Evolutionary conservation across 2,888 invertebrate genomes (phyloP).

Genomic region (Ceramica pisi): DNA sequence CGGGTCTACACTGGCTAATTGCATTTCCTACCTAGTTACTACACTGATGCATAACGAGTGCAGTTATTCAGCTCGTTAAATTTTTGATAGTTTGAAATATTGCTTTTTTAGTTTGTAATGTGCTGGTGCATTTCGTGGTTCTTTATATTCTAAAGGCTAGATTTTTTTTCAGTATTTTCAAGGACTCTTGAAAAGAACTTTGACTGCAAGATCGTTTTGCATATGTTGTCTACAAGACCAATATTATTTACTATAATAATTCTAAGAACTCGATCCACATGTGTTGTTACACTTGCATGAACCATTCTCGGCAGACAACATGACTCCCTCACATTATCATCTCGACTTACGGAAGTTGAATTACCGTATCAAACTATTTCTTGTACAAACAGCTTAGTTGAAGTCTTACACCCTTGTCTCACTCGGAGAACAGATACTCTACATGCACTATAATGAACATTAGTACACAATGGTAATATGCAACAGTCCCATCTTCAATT

Average conservation of each 20-base stretch:
- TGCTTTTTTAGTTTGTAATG: slow-evolving; percentile 44
- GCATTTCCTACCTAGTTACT: slow-evolving; percentile 89
- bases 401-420: slow-evolving; percentile 73
- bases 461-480: slow-evolving; percentile 55
- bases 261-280: slow-evolving; percentile 14
- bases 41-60: slow-evolving; percentile 75
- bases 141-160: slow-evolving; percentile 14
- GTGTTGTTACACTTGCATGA: slow-evolving; percentile 27
- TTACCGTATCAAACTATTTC: slow-evolving; percentile 83
- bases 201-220: background rate
- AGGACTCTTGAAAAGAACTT: background rate
- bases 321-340: slow-evolving; percentile 80
- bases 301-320: slow-evolving; percentile 73
- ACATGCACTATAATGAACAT: slow-evolving; percentile 26
- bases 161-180: background rate
- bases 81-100: slow-evolving; percentile 65
- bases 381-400: slow-evolving; percentile 77
- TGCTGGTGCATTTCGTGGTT: slow-evolving; percentile 24
- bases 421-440: slow-evolving; percentile 54
- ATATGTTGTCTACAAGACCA: background rate
- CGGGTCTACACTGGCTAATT: slow-evolving; percentile 85
- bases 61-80: slow-evolving; percentile 65
- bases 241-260: slow-evolving; percentile 6
- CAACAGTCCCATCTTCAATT: slow-evolving; percentile 65
- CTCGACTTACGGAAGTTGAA: slow-evolving; percentile 83